A percentile compares a stretch with the other conserved stretches of the same genome.
Evolutionary conservation across 1,140 invertebrate species (phyloP).

Genomic region (Platyscapa corneri): DNA sequence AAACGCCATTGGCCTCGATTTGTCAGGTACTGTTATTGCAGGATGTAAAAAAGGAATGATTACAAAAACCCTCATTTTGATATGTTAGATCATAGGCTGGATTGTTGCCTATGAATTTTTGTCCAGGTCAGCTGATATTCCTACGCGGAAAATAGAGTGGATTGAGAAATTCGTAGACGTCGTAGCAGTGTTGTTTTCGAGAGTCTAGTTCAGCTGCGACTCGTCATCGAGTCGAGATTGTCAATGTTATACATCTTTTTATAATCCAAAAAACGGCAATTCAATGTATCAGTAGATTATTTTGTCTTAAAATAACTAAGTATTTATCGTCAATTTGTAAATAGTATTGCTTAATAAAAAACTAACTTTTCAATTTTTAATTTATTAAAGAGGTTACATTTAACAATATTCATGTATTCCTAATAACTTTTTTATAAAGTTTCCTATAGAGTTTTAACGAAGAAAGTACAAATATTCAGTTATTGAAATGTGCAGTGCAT

Average conservation of each 20-base stretch:
- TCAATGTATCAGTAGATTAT: slow-evolving; percentile 83
- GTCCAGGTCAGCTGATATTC: slow-evolving; percentile 70
- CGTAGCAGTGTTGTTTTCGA: slow-evolving; percentile 87
- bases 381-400: no score
- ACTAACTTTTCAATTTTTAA: no score
- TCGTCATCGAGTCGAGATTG: slow-evolving; percentile 92
- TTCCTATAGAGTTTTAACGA: no score
- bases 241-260: slow-evolving; percentile 84
- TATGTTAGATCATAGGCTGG: slow-evolving; percentile 85
- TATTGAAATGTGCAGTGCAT: no score
- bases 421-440: no score
- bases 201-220: slow-evolving; percentile 87
- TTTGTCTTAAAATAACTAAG: slow-evolving; percentile 77
- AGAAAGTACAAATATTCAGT: no score
- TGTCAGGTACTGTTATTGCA: slow-evolving; percentile 80
- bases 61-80: slow-evolving; percentile 88
- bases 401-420: no score
- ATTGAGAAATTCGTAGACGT: slow-evolving; percentile 87
- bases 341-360: no score
- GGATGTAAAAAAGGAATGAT: slow-evolving; percentile 85
- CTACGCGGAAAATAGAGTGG: slow-evolving; percentile 76
- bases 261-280: slow-evolving; percentile 82
- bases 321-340: background rate
- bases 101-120: slow-evolving; percentile 72
- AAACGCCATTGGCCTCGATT: slow-evolving; percentile 74